These are phyloP conservation scores for Ictalurus furcatus DNA, from an alignment of 2,113 vertebrate species.

Conservation along the genomic window DNA sequence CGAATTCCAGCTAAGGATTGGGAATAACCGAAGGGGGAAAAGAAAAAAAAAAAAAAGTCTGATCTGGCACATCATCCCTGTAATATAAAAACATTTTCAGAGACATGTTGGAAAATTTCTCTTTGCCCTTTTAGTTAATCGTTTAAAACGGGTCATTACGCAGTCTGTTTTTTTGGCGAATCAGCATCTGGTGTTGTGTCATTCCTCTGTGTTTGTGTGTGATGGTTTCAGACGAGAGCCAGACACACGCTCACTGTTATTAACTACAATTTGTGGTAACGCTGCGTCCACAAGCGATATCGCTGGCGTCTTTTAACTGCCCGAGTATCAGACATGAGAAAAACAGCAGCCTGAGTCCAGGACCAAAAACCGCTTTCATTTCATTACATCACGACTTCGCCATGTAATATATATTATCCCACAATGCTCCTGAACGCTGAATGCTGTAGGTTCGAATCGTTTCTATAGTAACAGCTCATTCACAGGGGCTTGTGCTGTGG, in stretches of 20 bases:
- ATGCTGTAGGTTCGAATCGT: background rate
- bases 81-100: conserved; percentile 1
- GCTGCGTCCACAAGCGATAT: background rate
- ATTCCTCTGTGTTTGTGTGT: conserved; percentile 22
- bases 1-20: conserved; percentile 32
- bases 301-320: conserved; percentile 24
- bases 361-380: background rate
- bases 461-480: background rate
- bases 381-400: conserved; percentile 6
- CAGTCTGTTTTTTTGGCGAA: background rate
- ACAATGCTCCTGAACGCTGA: too few species aligned
- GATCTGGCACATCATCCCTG: background rate
- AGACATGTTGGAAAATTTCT: background rate
- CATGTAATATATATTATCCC: background rate
- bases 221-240: conserved; percentile 21
- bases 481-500: background rate
- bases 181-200: background rate
- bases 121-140: background rate
- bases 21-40: background rate
- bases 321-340: background rate
- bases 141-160: background rate
- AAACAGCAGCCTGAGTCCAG: conserved; percentile 4
- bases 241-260: conserved; percentile 24
- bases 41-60: too few species aligned
- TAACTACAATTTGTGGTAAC: conserved; percentile 27